Evolutionary conservation across 2,113 vertebrate species (phyloP), one percentile per base, ranked within the genome.

Genomic region (Albula goreensis): DNA sequence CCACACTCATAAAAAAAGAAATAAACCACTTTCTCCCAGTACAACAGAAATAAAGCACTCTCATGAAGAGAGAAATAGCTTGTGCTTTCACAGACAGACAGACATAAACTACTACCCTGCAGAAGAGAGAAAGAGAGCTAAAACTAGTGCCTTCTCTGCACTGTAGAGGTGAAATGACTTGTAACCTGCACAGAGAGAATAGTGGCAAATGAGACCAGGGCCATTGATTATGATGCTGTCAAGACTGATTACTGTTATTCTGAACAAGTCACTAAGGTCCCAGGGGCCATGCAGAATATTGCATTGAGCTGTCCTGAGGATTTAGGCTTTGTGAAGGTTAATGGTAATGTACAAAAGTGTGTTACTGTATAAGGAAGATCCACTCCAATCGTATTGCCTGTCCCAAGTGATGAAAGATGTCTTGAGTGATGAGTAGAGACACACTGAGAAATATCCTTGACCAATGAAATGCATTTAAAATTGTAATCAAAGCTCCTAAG

Each of bases 221-320:
- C 87, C 88, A 89, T 89, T 86, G 85, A 89, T 91, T 91, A 90
- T 86, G 8, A 88, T 8, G 86, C 93, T 91, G 92, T 92, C 92
- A 92, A 89, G 89, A 90, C 83, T 89, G 90, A 94, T 93, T 91
- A 92, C 90, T 88, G 89, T 92, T 93, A 93, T 91, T 92, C 89
- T 88, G 87, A 89, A 87, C 88, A 22, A 87, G 91, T 89, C 89
- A 89, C 90, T 82, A 84, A 85, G 70, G 88, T 70, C 85, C 86
- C 82, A 66, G 85, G 83, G 74, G 89, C 89, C 90, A 82, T 12
- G 78, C 91, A 86, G 66, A 81, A 80, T 81, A 53, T 89, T 17
- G 88, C 74, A 84, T 90, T 89, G 83, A 88, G 88, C 83, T 66
- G 86, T 84, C 60, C 13, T 90, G 92, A 85, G 74, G 83, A 78